phyloP scores from a whole-genome alignment of 1,140 invertebrate genomes.

The Acyrthosiphon pisum region DNA sequence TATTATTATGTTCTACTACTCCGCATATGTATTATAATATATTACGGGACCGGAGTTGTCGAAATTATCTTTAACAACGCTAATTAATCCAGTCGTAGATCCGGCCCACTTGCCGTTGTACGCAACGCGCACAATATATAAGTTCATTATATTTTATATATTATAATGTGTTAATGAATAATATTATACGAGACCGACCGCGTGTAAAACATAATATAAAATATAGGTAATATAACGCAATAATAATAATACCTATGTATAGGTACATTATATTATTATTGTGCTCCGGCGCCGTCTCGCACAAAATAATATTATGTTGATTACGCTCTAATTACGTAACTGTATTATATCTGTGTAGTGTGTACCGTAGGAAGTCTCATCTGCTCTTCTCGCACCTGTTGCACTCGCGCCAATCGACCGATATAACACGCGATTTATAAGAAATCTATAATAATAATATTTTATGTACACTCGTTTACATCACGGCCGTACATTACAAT shows the following conservation, averaged over 20 bases:
- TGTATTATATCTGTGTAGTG: not conserved
- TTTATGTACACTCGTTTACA: not conserved
- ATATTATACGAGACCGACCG: not conserved
- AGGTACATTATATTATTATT: not conserved
- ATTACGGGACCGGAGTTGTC: not conserved
- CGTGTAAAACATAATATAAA: not conserved
- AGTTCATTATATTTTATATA: not conserved
- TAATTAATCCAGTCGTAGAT: not conserved
- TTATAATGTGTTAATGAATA: not conserved
- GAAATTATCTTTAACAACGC: not conserved
- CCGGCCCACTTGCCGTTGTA: not conserved
- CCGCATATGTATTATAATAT: not conserved
- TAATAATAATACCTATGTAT: not conserved
- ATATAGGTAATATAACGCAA: not conserved
- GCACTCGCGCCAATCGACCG: not conserved
- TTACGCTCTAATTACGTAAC: constrained; percentile 23
- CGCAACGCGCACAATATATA: not conserved
- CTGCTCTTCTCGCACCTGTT: not conserved
- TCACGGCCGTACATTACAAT: not conserved
- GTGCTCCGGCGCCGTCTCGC: not conserved
- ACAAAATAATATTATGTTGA: not conserved
- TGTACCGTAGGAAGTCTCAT: not conserved
- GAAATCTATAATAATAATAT: not conserved
- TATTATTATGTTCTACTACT: not conserved
- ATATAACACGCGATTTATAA: not conserved